Evolutionary conservation across 2,113 vertebrate genomes (phyloP), one percentile per base, ranked within the genome.

Genomic region (Pachypanchax playfairii): DNA sequence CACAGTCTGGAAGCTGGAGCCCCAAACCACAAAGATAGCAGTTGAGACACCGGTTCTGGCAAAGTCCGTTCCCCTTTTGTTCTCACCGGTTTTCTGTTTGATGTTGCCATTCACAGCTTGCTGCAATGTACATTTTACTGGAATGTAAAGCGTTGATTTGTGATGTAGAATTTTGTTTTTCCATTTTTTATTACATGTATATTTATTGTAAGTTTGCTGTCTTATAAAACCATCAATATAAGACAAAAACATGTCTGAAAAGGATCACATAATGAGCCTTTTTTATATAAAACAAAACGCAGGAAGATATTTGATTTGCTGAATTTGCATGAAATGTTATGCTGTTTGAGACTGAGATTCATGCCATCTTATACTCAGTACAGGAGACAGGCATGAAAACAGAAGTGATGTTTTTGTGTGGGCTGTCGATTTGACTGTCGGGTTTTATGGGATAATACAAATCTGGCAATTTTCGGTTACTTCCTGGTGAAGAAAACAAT

Each of bases 91-190:
- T 85, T 83, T 77, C 67, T 78, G 62, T 87, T 86, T 77, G 67
- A 80, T 73, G 78, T 92, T 88, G 82, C 82, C 90, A 90, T 89
- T 86, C 79, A 87, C 79, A 71, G 70, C 70, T 91, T 86, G 83
- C 83, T 89, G 85, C 84, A 82, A 83, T 90, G 90, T 90, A 91
- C 89, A 90, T 91, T 89, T 92, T 90, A 90, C 89, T 90, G 89
- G 89, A 91, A 91, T 92, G 89, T 92, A 90, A 91, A 87, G 87
- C 90, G 86, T 86, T 89, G 39, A 77, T 88, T 80, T 90, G 85
- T 92, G 87, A 88, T 76, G 57, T 90, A 82, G 81, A 79, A 84
- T 35, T 31, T 35, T 52, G 2, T 65, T 69, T 74, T 75, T 72
- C 51, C 38, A 26, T 82, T 87, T 86, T 65, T 56, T 29, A 80